Evolutionary conservation across 1,140 invertebrate species (phyloP), one percentile per base, ranked within the genome.

Genomic region (Galendromus occidentalis): DNA sequence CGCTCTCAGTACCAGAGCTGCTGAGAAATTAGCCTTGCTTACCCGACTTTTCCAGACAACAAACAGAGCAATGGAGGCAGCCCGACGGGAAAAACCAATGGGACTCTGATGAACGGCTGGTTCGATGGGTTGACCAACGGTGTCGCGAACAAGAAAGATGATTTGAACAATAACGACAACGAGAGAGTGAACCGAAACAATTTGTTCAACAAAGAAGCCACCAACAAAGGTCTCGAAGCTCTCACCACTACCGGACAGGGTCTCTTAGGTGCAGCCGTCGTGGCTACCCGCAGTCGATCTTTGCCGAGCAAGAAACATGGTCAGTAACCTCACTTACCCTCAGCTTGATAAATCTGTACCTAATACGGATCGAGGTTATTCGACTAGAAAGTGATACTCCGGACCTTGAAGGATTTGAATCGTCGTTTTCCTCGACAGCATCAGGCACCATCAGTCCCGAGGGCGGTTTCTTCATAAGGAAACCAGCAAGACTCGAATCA

Each of bases 381-480:
- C n/a, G n/a, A n/a, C n/a, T n/a, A n/a, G n/a, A n/a, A n/a, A n/a
- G n/a, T n/a, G n/a, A n/a, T n/a, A n/a, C n/a, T n/a, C n/a, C n/a
- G n/a, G n/a, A n/a, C n/a, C n/a, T n/a, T n/a, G n/a, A n/a, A n/a
- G n/a, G n/a, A n/a, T n/a, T n/a, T n/a, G n/a, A n/a, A n/a, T n/a
- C n/a, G n/a, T n/a, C 9, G 33, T 59, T 14, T 18, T 20, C 9
- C 22, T 59, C n/a, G n/a, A 2, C 22, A 59, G 51, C 25, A 18
- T 59, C 51, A 20, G 51, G 51, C 22, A 59, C 51, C 25, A 59
- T 59, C 25, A 59, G 51, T 59, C 51, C 51, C 25, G 51, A 59
- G 14, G 22, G 51, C 51, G 51, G 51, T 29, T 59, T 59, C 51
- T 25, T 59, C 33, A 33, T 59, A 59, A 25, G 51, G 33, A 25